Conservation (phyloP, 2,888 invertebrate genomes). For the Chrysotoxum bicinctum region DNA sequence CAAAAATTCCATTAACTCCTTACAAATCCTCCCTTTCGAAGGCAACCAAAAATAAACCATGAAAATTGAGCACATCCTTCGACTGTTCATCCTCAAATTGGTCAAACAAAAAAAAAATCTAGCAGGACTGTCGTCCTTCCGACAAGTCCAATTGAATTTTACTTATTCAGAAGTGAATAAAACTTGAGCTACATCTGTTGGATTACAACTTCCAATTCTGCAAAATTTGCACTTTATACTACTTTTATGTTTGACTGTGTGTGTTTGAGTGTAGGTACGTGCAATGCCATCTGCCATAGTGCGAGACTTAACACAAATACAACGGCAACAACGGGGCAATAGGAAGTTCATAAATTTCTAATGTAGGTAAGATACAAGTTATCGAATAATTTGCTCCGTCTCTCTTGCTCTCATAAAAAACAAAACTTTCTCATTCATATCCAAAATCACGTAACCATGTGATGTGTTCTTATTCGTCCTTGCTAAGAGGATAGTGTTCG, state of each 20-base stretch:
- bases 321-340: conserved; percentile 3
- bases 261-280: neutral
- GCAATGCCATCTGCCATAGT: neutral
- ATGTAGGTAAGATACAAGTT: conserved; percentile 64
- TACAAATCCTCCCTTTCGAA: conserved; percentile 40
- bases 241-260: neutral
- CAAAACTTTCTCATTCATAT: conserved; percentile 40
- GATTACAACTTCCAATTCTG: conserved; percentile 50
- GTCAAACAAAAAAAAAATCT: neutral
- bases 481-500: conserved; percentile 44
- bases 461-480: conserved; percentile 16
- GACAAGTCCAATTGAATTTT: conserved; percentile 71
- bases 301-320: neutral
- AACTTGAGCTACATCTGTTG: conserved; percentile 65
- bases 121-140: conserved; percentile 27
- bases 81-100: conserved; percentile 13
- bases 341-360: conserved; percentile 60
- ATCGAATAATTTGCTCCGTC: conserved; percentile 62
- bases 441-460: conserved; percentile 36
- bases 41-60: conserved; percentile 9
- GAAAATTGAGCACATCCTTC: conserved; percentile 30
- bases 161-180: conserved; percentile 69
- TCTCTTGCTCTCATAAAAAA: conserved; percentile 10
- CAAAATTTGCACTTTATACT: conserved; percentile 59
- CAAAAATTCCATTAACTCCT: conserved; percentile 69